A percentile compares a stretch with the other conserved stretches of the same genome.
phyloP scores from a whole-genome alignment of 2,113 vertebrate genomes.

The Garra rufa region DNA sequence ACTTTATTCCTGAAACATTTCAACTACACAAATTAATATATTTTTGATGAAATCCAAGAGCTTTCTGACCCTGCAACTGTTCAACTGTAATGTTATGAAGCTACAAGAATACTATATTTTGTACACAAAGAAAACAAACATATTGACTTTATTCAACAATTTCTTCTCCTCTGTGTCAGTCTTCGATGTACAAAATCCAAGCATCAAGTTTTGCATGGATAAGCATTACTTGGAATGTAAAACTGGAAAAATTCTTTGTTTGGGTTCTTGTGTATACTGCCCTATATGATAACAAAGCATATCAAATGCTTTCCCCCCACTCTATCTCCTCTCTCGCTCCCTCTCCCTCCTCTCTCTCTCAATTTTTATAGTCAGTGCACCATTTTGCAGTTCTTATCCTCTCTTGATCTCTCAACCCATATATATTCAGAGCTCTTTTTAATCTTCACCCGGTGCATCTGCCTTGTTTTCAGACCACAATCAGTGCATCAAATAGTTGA shows the following conservation, averaged over 20 bases:
- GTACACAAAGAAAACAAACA: too few species aligned
- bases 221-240: neutral
- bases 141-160: too few species aligned
- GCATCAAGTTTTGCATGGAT: neutral
- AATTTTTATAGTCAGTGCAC: constrained; percentile 14
- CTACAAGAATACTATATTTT: too few species aligned
- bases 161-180: too few species aligned
- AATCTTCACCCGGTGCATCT: constrained; percentile 46
- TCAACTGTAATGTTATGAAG: too few species aligned
- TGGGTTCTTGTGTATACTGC: neutral
- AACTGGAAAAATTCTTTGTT: neutral
- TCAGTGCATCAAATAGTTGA: constrained; percentile 2
- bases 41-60: too few species aligned
- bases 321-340: neutral
- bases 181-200: too few species aligned
- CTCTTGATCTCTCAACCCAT: constrained; percentile 29
- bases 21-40: too few species aligned
- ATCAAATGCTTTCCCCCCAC: too few species aligned
- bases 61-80: too few species aligned
- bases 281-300: neutral
- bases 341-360: neutral
- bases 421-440: constrained; percentile 47
- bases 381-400: constrained; percentile 20
- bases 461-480: constrained; percentile 29
- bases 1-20: too few species aligned